These are phyloP conservation scores for Serilophus lunatus DNA, from an alignment of 2,113 vertebrate species.

Conservation along the genomic window DNA sequence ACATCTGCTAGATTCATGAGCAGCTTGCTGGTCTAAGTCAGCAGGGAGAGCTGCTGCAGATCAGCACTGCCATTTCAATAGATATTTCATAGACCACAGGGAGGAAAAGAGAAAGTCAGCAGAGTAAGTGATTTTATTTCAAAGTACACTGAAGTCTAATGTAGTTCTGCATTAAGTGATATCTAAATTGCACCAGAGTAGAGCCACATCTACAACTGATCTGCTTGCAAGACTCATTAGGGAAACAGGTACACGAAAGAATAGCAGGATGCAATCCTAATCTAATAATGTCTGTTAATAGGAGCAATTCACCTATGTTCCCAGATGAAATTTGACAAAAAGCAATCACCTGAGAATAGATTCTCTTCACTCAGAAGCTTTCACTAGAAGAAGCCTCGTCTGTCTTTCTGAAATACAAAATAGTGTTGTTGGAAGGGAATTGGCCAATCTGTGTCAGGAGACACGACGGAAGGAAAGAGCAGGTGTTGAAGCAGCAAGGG, in stretches of 20 bases:
- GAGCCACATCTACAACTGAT: neutral
- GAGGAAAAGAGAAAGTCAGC: conserved; percentile 19
- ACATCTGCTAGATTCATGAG: conserved; percentile 73
- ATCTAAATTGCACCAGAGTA: neutral
- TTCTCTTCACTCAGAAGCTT: neutral
- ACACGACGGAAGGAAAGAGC: neutral
- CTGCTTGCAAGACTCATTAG: neutral
- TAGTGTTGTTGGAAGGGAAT: neutral
- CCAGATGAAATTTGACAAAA: neutral
- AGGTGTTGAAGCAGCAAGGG: neutral
- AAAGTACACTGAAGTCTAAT: conserved; percentile 24
- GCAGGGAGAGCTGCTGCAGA: conserved; percentile 55
- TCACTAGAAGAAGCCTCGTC: neutral
- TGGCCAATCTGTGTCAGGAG: neutral
- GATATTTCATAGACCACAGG: conserved; percentile 48
- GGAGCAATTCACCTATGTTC: neutral
- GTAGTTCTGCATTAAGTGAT: neutral
- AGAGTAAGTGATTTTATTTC: conserved; percentile 27
- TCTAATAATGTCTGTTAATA: neutral
- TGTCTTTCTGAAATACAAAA: neutral
- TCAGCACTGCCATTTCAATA: conserved; percentile 51
- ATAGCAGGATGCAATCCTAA: neutral
- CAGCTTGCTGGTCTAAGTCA: conserved; percentile 69
- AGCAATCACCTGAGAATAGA: neutral
- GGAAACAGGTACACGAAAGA: neutral